These are phyloP conservation scores for Pristionchus japonicus DNA, from an alignment of 2,888 invertebrate genomes.

Conservation along the genomic window DNA sequence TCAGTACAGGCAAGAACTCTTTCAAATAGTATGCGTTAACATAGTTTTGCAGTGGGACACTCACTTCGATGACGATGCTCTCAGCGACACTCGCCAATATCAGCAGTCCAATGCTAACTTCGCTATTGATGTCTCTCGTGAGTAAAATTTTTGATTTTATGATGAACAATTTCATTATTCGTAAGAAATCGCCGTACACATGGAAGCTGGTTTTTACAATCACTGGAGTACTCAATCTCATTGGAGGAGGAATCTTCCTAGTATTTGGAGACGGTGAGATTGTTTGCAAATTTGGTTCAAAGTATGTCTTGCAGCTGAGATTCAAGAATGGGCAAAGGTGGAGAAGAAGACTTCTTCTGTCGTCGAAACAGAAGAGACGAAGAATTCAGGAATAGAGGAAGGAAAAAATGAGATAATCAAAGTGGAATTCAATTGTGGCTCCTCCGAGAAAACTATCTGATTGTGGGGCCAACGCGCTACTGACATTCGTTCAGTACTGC, in stretches of 20 bases:
- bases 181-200: neutral
- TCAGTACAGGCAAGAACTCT: neutral
- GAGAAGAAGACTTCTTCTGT: neutral
- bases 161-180: neutral
- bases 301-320: neutral
- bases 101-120: neutral
- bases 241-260: neutral
- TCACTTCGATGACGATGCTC: neutral
- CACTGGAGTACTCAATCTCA: neutral
- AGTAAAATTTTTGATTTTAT: neutral
- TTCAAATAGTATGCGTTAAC: neutral
- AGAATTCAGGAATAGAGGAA: neutral
- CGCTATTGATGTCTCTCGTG: neutral
- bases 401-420: neutral
- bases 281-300: neutral
- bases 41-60: neutral
- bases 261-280: slow-evolving; percentile 9
- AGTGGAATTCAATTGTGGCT: neutral
- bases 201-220: neutral
- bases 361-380: neutral
- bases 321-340: neutral
- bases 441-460: neutral
- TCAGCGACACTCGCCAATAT: neutral
- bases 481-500: neutral
- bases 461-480: neutral